Conservation (phyloP, 2,797 vertebrate genomes). For the Perdix hodgsoniae region DNA sequence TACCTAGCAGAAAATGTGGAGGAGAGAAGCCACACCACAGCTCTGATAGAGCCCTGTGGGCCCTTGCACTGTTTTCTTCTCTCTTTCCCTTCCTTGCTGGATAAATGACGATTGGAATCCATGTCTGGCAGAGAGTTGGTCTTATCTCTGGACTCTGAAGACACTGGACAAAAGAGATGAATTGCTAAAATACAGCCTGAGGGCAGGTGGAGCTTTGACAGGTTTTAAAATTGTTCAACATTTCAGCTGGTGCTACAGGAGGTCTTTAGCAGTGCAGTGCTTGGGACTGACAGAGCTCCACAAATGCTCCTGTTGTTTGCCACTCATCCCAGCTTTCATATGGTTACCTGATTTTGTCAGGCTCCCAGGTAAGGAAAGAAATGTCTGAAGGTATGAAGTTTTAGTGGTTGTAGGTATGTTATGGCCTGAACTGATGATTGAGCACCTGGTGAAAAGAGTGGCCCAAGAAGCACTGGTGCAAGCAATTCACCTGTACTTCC, state of each 20-base stretch:
- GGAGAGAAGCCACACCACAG: accelerated
- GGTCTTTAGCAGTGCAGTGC: not conserved
- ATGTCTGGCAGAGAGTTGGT: not conserved
- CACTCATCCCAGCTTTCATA: not conserved
- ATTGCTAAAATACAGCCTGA: not conserved
- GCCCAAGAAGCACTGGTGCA: too few species aligned
- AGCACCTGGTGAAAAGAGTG: too few species aligned
- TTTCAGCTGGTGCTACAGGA: not conserved
- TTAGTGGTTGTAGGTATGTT: not conserved
- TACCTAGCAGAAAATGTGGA: not conserved
- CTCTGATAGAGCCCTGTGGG: not conserved
- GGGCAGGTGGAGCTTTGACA: not conserved
- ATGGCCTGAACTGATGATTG: too few species aligned
- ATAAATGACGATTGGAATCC: not conserved
- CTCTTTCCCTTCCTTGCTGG: not conserved
- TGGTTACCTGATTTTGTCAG: not conserved
- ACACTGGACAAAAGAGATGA: not conserved
- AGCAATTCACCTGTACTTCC: too few species aligned
- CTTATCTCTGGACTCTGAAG: not conserved
- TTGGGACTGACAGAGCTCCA: not conserved
- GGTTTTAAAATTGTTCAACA: not conserved
- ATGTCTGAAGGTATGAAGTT: not conserved
- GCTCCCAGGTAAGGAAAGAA: not conserved
- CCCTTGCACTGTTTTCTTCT: not conserved
- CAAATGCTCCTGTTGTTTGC: not conserved